Evolutionary conservation across 1,140 invertebrate species (phyloP).

Genomic region (Sesamia nonagrioides): DNA sequence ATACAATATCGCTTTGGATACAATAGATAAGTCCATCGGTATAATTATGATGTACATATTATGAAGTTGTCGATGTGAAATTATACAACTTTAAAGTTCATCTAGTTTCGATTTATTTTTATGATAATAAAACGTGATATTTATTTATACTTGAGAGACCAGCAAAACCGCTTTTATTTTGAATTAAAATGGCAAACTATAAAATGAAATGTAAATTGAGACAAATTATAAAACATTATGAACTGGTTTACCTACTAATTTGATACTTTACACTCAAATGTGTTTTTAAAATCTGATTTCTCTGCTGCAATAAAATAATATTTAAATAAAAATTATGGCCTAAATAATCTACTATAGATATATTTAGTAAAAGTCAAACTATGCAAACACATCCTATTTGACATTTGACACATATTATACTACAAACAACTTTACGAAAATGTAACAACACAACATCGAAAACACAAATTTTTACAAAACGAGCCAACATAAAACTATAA

Average conservation of each 20-base stretch:
- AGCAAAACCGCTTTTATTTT: neutral
- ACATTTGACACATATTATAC: constrained; percentile 32
- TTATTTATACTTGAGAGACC: neutral
- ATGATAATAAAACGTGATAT: neutral
- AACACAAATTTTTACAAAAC: neutral
- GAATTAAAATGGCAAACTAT: neutral
- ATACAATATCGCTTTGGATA: neutral
- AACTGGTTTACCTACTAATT: neutral
- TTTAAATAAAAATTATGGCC: neutral
- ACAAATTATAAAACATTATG: neutral
- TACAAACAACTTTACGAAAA: neutral
- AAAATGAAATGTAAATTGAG: constrained; percentile 21
- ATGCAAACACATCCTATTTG: constrained; percentile 30
- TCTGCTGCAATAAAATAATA: neutral
- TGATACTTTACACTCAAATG: neutral
- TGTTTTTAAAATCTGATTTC: neutral
- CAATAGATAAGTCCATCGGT: no score
- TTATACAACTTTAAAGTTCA: no score
- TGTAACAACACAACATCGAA: neutral
- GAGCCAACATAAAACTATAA: constrained; percentile 6
- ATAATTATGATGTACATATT: no score
- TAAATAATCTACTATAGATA: neutral
- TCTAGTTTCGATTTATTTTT: neutral
- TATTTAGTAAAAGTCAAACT: neutral
- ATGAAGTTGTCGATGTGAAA: no score